Conservation (phyloP, 2,888 invertebrate species). For the Eupithecia subfuscata region DNA sequence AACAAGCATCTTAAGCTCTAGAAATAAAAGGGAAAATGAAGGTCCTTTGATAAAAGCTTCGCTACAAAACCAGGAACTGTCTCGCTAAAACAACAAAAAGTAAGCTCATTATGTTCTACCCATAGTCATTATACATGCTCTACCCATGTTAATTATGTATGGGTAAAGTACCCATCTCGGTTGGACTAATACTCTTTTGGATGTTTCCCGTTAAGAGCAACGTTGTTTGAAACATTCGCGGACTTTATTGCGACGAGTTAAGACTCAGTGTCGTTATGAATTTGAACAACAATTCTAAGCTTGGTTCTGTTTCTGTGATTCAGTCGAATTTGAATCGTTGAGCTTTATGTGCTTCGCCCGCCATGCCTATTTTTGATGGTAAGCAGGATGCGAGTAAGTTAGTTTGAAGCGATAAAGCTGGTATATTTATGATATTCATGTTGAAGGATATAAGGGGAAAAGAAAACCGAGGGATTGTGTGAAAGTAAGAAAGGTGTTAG, state of each 20-base stretch:
- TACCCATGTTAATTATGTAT: constrained; percentile 32
- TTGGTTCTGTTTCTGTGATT: background rate
- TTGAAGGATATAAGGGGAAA: no score
- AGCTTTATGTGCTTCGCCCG: background rate
- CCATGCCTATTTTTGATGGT: background rate
- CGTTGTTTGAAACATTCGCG: background rate
- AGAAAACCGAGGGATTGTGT: no score
- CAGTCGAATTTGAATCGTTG: background rate
- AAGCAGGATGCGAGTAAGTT: background rate
- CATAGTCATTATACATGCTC: constrained; percentile 16
- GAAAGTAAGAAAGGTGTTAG: no score
- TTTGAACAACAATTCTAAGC: background rate
- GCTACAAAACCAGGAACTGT: background rate
- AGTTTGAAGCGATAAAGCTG: background rate
- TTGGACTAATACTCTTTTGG: constrained; percentile 3
- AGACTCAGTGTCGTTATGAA: background rate
- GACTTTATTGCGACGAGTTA: background rate
- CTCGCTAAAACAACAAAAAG: constrained; percentile 24
- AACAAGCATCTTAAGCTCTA: background rate
- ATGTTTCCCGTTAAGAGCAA: background rate
- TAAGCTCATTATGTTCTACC: constrained; percentile 24
- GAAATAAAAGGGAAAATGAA: background rate
- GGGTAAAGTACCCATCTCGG: constrained; percentile 36
- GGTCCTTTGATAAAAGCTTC: background rate
- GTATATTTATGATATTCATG: background rate